A percentile compares a stretch with the other conserved stretches of the same genome.
These are phyloP conservation scores for Mystacornis crossleyi DNA, from an alignment of 2,113 vertebrate genomes.

Conservation along the genomic window DNA sequence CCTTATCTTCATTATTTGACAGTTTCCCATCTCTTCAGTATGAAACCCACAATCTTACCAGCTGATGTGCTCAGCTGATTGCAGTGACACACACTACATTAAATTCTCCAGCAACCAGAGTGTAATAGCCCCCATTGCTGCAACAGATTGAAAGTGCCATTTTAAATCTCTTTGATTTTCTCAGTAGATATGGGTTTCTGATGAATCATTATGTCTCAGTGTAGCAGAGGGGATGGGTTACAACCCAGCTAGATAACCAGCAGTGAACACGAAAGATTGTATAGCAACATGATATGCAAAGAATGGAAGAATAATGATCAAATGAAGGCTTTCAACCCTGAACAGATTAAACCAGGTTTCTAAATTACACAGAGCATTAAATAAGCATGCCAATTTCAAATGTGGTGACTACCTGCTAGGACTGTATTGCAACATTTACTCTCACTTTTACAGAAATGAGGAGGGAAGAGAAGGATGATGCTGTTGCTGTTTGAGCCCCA, in stretches of 20 bases:
- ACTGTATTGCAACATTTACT: neutral
- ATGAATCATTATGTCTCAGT: neutral
- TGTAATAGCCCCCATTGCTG: neutral
- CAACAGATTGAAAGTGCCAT: neutral
- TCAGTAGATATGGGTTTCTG: neutral
- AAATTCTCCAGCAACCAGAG: neutral
- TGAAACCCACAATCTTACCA: neutral
- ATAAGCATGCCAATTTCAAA: neutral
- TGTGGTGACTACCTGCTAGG: neutral
- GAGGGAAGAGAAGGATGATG: neutral
- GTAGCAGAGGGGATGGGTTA: neutral
- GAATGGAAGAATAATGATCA: neutral
- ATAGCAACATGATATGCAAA: neutral
- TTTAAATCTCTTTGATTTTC: neutral
- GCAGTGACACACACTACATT: neutral
- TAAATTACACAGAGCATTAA: neutral
- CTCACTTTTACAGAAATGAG: neutral
- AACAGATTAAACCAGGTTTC: neutral
- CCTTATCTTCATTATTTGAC: constrained; percentile 31
- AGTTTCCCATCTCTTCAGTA: neutral
- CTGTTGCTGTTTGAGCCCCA: neutral
- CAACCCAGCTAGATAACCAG: neutral
- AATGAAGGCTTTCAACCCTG: neutral
- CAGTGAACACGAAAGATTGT: neutral
- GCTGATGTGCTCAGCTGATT: neutral